phyloP scores from a whole-genome alignment of 2,888 invertebrate species.

The Criorhina ranunculi region DNA sequence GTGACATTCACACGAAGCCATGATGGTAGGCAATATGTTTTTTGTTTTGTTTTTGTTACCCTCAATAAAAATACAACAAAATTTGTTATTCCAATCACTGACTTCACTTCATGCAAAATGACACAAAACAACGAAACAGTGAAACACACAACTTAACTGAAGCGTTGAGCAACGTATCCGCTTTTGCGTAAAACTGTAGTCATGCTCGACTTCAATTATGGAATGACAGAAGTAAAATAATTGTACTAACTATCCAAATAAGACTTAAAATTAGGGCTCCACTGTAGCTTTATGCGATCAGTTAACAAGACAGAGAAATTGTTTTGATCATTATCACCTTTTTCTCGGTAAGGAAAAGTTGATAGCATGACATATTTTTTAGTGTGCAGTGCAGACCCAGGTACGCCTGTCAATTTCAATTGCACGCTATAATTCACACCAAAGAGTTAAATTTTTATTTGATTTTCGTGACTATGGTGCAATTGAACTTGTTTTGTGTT shows the following conservation, averaged over 20 bases:
- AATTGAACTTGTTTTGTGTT: slow-evolving; percentile 11
- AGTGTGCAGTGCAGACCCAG: too few relatives aligned
- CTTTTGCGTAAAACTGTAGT: slow-evolving; percentile 67
- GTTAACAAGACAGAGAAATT: slow-evolving; percentile 18
- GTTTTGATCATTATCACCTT: slow-evolving; percentile 22
- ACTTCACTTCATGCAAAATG: slow-evolving; percentile 8
- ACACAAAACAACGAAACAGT: slow-evolving; percentile 1
- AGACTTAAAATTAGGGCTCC: slow-evolving; percentile 30
- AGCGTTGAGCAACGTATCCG: slow-evolving; percentile 74
- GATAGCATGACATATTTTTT: slow-evolving; percentile 12
- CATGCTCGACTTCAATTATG: slow-evolving; percentile 62
- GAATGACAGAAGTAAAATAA: slow-evolving; percentile 38
- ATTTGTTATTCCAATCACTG: slow-evolving; percentile 66
- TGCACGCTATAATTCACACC: slow-evolving; percentile 37
- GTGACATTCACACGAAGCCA: background rate
- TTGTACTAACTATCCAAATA: background rate
- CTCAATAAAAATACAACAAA: slow-evolving; percentile 25
- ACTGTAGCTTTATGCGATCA: background rate
- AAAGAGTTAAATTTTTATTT: background rate
- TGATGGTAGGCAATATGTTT: background rate
- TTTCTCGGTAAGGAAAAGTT: slow-evolving; percentile 9
- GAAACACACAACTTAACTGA: slow-evolving; percentile 48
- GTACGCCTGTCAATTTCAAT: slow-evolving; percentile 5
- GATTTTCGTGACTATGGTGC: slow-evolving; percentile 8
- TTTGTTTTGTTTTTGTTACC: background rate